Conservation (phyloP, 2,113 vertebrate genomes). For the Corvus hawaiiensis region DNA sequence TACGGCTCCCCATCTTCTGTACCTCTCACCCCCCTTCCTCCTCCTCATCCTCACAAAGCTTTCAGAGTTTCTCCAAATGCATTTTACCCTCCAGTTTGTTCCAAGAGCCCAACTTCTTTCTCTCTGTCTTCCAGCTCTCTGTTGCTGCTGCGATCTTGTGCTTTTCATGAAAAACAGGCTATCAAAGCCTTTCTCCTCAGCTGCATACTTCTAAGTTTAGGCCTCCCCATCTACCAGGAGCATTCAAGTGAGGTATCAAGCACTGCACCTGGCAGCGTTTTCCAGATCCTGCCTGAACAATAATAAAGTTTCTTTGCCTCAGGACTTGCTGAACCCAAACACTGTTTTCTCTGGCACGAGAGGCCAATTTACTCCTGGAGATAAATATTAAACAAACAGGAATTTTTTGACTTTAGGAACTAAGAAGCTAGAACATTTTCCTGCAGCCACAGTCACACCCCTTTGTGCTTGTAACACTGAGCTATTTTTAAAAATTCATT, state of each 20-base stretch:
- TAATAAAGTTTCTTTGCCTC: constrained; percentile 40
- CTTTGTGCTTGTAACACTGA: not conserved
- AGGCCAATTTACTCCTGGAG: not conserved
- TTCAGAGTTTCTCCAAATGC: not conserved
- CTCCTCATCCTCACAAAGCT: not conserved
- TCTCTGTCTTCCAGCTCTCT: not conserved
- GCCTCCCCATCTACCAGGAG: not conserved
- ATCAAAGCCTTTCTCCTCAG: not conserved
- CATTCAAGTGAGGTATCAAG: not conserved
- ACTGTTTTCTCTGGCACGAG: constrained; percentile 49
- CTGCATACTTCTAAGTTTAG: not conserved
- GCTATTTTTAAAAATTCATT: constrained; percentile 53
- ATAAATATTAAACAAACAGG: constrained; percentile 24
- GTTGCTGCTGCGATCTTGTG: not conserved
- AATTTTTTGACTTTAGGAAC: not conserved
- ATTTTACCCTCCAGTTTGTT: not conserved
- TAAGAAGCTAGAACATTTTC: constrained; percentile 7
- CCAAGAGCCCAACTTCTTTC: not conserved
- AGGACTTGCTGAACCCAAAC: constrained; percentile 4
- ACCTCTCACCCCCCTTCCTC: not conserved
- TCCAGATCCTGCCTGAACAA: constrained; percentile 32
- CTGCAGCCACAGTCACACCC: constrained; percentile 15
- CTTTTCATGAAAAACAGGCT: not conserved
- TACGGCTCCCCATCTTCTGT: not conserved
- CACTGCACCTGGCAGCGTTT: not conserved